phyloP scores from a whole-genome alignment of 2,113 vertebrate genomes.

The Desmodus rotundus region DNA sequence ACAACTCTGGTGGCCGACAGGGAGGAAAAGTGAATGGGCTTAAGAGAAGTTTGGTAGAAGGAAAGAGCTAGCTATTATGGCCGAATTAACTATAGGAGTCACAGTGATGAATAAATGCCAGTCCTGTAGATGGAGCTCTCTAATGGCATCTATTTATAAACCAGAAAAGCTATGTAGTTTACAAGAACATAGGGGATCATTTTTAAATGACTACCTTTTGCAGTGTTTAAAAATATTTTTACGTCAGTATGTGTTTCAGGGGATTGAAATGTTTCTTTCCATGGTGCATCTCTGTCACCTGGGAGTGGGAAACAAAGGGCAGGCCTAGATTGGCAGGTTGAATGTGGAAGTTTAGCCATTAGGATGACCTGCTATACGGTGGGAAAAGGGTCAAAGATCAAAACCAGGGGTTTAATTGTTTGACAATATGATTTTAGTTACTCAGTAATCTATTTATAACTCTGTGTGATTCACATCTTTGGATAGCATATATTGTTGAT shows the following conservation, averaged over 20 bases:
- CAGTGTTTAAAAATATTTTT: not conserved
- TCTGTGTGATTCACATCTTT: not conserved
- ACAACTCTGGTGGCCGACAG: not conserved
- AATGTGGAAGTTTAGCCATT: not conserved
- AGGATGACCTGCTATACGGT: not conserved
- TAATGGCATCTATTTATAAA: not conserved
- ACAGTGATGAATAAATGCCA: not conserved
- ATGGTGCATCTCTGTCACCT: not conserved
- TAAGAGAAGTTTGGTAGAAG: not conserved
- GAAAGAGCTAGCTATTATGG: not conserved
- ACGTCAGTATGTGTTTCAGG: not conserved
- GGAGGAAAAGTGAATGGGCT: not conserved
- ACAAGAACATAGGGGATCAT: not conserved
- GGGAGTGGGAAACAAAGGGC: not conserved
- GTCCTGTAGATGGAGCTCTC: not conserved
- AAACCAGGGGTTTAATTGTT: not conserved
- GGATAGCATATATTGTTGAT: not conserved
- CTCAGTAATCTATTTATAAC: not conserved
- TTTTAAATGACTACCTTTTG: not conserved
- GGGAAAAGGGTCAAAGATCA: not conserved
- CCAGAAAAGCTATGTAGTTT: not conserved
- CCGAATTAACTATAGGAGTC: not conserved
- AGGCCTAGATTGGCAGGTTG: not conserved
- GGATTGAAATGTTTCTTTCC: not conserved
- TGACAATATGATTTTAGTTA: not conserved